Percentiles rank a stretch among this genome's conserved stretches.
Evolutionary conservation across 2,888 invertebrate species (phyloP).

Genomic region (Epiblema foenella): DNA sequence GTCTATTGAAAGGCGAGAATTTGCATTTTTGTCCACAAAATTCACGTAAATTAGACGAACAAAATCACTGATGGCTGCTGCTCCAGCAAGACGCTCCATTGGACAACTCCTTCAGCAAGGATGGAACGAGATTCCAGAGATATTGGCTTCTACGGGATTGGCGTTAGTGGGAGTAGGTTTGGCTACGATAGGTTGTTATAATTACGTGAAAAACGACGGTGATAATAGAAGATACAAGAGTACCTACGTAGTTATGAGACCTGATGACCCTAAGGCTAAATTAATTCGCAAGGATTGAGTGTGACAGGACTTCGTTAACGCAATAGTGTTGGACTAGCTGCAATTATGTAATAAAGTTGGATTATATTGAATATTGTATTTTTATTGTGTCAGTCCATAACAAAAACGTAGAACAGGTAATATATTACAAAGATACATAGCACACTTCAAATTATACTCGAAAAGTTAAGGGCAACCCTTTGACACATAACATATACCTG

Average conservation of each 20-base stretch:
- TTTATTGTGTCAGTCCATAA: slow-evolving; percentile 17
- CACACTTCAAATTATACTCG: not conserved
- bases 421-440: not conserved
- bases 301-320: not conserved
- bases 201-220: slow-evolving; percentile 85
- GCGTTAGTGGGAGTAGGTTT: slow-evolving; percentile 85
- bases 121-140: slow-evolving; percentile 90
- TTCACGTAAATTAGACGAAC: slow-evolving; percentile 28
- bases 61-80: slow-evolving; percentile 60
- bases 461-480: not conserved
- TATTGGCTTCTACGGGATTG: slow-evolving; percentile 85
- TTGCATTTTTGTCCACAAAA: not conserved
- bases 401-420: no score
- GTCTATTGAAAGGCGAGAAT: not conserved
- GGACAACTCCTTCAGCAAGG: slow-evolving; percentile 74
- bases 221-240: slow-evolving; percentile 88
- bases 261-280: slow-evolving; percentile 87
- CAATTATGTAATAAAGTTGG: slow-evolving; percentile 77
- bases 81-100: slow-evolving; percentile 65
- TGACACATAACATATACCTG: not conserved
- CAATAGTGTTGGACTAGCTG: slow-evolving; percentile 46
- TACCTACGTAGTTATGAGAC: slow-evolving; percentile 86
- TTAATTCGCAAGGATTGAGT: slow-evolving; percentile 83
- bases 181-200: slow-evolving; percentile 73
- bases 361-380: slow-evolving; percentile 48